A percentile compares a stretch with the other conserved stretches of the same genome.
phyloP scores from a whole-genome alignment of 2,888 invertebrate genomes.

The Latrodectus hesperus region DNA sequence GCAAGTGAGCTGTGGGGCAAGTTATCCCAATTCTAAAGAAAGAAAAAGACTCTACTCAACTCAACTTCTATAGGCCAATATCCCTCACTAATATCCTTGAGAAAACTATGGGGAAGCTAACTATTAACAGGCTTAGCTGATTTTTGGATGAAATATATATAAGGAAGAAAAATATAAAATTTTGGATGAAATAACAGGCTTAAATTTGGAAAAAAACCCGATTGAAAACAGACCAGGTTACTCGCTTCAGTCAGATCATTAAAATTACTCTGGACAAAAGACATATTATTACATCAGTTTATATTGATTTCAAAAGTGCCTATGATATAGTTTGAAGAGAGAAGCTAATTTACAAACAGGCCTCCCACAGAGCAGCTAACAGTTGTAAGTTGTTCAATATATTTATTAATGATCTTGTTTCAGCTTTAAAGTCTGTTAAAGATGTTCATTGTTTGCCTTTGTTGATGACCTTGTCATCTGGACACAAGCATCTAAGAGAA shows the following conservation, averaged over 20 bases:
- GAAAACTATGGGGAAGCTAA: background rate
- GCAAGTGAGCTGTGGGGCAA: slow-evolving; percentile 2
- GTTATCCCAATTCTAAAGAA: slow-evolving; percentile 6
- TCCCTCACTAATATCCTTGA: background rate
- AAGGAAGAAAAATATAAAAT: no score
- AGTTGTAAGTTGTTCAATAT: no score
- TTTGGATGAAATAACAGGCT: background rate
- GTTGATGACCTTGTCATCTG: no score
- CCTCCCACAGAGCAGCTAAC: no score
- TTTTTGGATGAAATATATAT: background rate
- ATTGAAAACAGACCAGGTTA: background rate
- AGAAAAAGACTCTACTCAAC: slow-evolving; percentile 3
- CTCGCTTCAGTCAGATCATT: background rate
- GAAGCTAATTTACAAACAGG: no score
- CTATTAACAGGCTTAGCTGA: background rate
- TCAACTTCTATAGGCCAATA: background rate
- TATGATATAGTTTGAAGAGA: no score
- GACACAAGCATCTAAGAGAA: no score
- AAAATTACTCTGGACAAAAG: background rate
- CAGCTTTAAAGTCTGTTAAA: no score
- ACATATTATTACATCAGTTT: no score
- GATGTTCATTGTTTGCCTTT: no score
- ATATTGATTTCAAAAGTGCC: no score
- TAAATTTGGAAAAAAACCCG: background rate
- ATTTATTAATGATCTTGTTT: no score